Conservation (phyloP, 2,888 invertebrate genomes). For the Diarsia brunnea region DNA sequence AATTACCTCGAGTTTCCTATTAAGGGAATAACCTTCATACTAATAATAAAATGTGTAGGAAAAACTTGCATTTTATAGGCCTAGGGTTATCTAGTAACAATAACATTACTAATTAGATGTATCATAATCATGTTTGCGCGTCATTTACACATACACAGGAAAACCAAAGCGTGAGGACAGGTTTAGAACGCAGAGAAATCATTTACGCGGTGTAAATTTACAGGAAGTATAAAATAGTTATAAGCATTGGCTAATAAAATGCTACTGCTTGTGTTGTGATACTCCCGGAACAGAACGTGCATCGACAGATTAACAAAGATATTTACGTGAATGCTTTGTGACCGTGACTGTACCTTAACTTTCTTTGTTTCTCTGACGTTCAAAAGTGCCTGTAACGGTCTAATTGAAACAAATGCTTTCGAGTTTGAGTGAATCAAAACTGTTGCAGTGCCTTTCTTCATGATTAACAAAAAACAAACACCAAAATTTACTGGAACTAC, state of each 20-base stretch:
- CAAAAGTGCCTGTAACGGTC: too few relatives aligned
- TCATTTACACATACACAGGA: not conserved
- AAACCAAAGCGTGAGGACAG: not conserved
- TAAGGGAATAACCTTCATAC: not conserved
- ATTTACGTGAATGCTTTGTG: not conserved
- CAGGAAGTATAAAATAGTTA: not conserved
- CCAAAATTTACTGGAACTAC: too few relatives aligned
- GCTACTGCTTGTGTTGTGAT: not conserved
- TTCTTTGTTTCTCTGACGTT: too few relatives aligned
- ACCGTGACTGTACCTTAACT: too few relatives aligned
- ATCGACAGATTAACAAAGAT: not conserved
- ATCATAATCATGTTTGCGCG: not conserved
- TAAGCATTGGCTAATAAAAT: not conserved
- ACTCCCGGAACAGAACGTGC: not conserved
- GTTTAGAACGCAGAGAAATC: not conserved
- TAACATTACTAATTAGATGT: not conserved
- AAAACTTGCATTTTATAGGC: not conserved
- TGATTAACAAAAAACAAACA: too few relatives aligned
- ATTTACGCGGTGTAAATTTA: not conserved
- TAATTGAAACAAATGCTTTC: too few relatives aligned
- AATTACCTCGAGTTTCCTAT: not conserved
- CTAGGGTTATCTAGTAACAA: not conserved
- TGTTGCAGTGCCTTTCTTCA: too few relatives aligned
- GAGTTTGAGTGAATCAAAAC: too few relatives aligned
- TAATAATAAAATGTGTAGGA: not conserved